Percentiles rank a stretch among this genome's conserved stretches.
Conservation (phyloP, 2,797 vertebrate species). For the Chaetophractus vellerosus region DNA sequence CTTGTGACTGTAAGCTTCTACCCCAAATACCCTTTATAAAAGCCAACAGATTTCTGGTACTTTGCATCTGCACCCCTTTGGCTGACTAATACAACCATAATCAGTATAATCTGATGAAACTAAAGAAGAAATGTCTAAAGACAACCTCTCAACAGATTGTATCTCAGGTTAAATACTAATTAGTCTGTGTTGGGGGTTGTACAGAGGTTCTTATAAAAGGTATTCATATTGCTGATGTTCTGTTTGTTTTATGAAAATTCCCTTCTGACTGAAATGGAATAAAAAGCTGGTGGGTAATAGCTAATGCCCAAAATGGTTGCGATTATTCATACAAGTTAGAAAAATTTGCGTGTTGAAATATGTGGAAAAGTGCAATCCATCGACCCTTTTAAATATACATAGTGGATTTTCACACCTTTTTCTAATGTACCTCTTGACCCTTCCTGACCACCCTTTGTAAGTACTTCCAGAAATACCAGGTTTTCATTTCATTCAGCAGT, state of each 20-base stretch:
- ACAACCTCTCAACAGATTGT: constrained; percentile 88
- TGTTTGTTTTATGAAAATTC: constrained; percentile 79
- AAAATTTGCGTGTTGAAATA: constrained; percentile 85
- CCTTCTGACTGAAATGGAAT: constrained; percentile 83
- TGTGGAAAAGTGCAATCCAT: constrained; percentile 87
- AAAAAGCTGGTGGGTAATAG: constrained; percentile 85
- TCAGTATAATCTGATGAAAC: constrained; percentile 78
- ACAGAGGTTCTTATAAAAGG: constrained; percentile 79
- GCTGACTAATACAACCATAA: background rate
- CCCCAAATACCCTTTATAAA: no score
- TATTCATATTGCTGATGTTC: constrained; percentile 81
- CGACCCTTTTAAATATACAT: constrained; percentile 77
- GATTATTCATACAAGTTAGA: constrained; percentile 81
- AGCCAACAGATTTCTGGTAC: no score
- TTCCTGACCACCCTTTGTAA: constrained; percentile 80
- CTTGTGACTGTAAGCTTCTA: no score
- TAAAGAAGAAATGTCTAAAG: constrained; percentile 82
- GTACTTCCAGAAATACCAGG: constrained; percentile 83
- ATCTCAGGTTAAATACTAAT: constrained; percentile 90
- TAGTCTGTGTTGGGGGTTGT: constrained; percentile 85
- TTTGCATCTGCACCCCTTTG: no score
- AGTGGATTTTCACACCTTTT: constrained; percentile 82
- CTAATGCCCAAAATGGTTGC: constrained; percentile 90
- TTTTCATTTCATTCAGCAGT: constrained; percentile 85
- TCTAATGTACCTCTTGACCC: constrained; percentile 59